Conservation (phyloP, 2,888 invertebrate genomes). For the Ennomos fuscantarius region DNA sequence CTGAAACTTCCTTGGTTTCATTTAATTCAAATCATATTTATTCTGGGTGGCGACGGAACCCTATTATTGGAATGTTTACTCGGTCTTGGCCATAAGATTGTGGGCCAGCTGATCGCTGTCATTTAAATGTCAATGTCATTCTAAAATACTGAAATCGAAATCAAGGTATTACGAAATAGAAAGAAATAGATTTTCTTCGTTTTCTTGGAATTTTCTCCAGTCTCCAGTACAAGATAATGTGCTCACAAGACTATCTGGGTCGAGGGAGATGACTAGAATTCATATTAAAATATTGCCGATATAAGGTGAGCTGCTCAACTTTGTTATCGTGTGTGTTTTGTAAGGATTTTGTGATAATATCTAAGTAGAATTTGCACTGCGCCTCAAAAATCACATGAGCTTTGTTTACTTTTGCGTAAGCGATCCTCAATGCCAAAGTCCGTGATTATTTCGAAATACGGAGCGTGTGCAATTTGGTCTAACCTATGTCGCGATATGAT, state of each 20-base stretch:
- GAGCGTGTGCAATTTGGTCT: constrained; percentile 21
- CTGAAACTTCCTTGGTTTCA: too few species aligned
- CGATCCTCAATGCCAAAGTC: constrained; percentile 28
- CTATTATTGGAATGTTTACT: too few species aligned
- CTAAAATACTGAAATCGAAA: constrained; percentile 26
- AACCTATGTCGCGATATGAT: constrained; percentile 10
- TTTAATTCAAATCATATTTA: too few species aligned
- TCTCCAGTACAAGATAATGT: constrained; percentile 45
- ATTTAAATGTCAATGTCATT: constrained; percentile 19
- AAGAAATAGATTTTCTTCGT: constrained; percentile 47
- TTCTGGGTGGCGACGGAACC: too few species aligned
- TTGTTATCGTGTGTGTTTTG: constrained; percentile 6
- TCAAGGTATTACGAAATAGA: constrained; percentile 61
- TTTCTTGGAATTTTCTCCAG: constrained; percentile 47
- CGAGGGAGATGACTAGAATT: constrained; percentile 48
- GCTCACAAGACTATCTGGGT: constrained; percentile 40
- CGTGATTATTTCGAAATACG: constrained; percentile 22
- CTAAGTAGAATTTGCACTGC: constrained; percentile 15
- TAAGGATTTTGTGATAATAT: constrained; percentile 2
- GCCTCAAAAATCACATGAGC: constrained; percentile 35
- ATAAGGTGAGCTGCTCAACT: constrained; percentile 36
- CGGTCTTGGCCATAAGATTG: too few species aligned
- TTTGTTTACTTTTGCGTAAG: constrained; percentile 41
- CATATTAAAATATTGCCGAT: constrained; percentile 23
- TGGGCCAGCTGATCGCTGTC: constrained; percentile 43